Evolutionary conservation across 1,140 invertebrate species (phyloP).

Genomic region (Aphelenchoides fujianensis): DNA sequence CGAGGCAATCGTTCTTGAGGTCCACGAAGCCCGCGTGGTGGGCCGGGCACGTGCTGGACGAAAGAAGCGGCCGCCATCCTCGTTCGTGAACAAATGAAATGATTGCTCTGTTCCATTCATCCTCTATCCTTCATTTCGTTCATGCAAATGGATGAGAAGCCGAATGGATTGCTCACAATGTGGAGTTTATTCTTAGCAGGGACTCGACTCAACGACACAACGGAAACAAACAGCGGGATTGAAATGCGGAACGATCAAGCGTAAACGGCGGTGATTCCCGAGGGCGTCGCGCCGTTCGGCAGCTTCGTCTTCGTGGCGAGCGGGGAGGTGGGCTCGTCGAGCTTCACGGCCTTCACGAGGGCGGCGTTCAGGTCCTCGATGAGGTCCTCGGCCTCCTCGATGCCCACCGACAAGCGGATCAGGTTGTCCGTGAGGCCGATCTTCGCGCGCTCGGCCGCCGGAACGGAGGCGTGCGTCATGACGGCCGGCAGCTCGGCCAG

Average conservation of each 20-base stretch:
- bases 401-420: conserved; percentile 82
- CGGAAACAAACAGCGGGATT: too few relatives aligned
- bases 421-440: conserved; percentile 82
- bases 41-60: conserved; percentile 13
- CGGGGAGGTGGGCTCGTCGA: background rate
- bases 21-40: conserved; percentile 13
- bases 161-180: background rate
- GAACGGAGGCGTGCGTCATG: conserved; percentile 30
- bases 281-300: background rate
- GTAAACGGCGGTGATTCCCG: background rate
- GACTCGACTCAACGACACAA: too few relatives aligned
- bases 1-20: conserved; percentile 16
- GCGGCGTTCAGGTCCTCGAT: conserved; percentile 81
- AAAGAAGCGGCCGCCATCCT: conserved; percentile 13
- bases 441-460: conserved; percentile 68
- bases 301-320: background rate
- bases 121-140: background rate
- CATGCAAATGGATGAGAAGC: background rate
- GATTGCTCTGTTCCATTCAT: background rate
- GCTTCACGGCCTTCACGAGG: conserved; percentile 42
- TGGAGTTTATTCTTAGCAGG: conserved; percentile 15
- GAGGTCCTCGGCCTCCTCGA: conserved; percentile 82
- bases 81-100: conserved; percentile 13
- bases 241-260: too few relatives aligned
- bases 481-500: conserved; percentile 65